A percentile compares a stretch with the other conserved stretches of the same genome.
These are phyloP conservation scores for Lepidocolaptes lacrymiger DNA, from an alignment of 2,797 vertebrate genomes.

Conservation along the genomic window DNA sequence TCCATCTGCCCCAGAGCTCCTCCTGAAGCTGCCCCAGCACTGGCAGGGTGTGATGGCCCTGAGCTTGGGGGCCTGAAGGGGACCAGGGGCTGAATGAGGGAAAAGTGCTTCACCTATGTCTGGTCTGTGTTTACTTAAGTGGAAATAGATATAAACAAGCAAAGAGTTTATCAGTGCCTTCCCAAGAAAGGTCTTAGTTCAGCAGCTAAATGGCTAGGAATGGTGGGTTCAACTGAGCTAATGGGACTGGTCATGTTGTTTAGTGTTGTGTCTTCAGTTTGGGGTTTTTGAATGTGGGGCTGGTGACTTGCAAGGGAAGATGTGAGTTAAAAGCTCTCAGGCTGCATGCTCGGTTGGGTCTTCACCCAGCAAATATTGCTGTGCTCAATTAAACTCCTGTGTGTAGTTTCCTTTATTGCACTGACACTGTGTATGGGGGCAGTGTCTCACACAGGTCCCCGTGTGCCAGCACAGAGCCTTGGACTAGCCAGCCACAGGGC, in stretches of 20 bases:
- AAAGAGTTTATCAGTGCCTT: neutral
- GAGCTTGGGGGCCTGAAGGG: accelerated
- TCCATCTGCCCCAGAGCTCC: accelerated
- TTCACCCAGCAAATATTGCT: neutral
- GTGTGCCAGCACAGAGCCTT: neutral
- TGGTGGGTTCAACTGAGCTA: neutral
- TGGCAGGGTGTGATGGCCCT: accelerated
- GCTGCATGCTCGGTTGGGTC: neutral
- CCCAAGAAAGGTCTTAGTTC: neutral
- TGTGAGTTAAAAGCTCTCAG: neutral
- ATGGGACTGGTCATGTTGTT: accelerated
- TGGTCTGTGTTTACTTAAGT: accelerated
- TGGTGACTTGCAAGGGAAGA: neutral
- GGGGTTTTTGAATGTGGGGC: neutral
- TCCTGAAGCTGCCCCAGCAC: accelerated
- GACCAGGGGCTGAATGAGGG: neutral
- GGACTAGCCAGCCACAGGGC: neutral
- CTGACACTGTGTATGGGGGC: neutral
- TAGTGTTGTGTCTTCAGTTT: neutral
- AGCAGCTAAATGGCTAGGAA: neutral
- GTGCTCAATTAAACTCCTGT: neutral
- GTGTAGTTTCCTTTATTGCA: neutral
- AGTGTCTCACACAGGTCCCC: neutral
- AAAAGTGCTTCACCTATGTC: accelerated
- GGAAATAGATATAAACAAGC: neutral